Conservation (phyloP, 2,113 vertebrate genomes). For the Pelmatolapia mariae region DNA sequence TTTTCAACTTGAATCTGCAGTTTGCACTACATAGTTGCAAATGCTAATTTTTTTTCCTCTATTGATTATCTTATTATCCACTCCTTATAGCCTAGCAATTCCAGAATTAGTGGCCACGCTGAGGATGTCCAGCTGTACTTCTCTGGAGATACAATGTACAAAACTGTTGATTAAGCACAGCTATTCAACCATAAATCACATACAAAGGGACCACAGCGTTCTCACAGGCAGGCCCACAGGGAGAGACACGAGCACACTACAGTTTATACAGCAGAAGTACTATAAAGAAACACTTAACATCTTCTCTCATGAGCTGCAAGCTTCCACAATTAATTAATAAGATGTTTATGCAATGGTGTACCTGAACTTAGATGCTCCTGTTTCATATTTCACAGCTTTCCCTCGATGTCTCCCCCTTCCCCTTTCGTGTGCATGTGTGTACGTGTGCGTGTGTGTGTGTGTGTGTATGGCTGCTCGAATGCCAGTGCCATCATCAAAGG, state of each 20-base stretch:
- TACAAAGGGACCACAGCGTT: conserved; percentile 1
- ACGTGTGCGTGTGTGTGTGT: neutral
- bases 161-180: conserved; percentile 68
- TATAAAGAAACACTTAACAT: neutral
- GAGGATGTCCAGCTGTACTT: neutral
- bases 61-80: conserved; percentile 51
- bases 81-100: conserved; percentile 20
- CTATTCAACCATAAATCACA: conserved; percentile 65
- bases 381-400: conserved; percentile 48
- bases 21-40: neutral
- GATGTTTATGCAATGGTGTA: conserved; percentile 30
- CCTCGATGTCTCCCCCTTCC: conserved; percentile 16
- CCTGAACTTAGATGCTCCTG: conserved; percentile 41
- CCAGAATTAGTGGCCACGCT: neutral
- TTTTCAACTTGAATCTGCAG: conserved; percentile 8
- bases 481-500: conserved; percentile 67
- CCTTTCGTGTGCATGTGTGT: neutral
- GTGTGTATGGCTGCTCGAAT: conserved; percentile 44
- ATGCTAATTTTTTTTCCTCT: conserved; percentile 25
- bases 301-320: neutral
- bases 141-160: conserved; percentile 28
- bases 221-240: conserved; percentile 20
- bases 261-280: neutral
- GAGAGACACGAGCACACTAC: neutral
- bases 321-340: conserved; percentile 26